Evolutionary conservation across 92 coral and sea anemone genomes (phyloP).

Genomic region (Scolanthus callimorphus): DNA sequence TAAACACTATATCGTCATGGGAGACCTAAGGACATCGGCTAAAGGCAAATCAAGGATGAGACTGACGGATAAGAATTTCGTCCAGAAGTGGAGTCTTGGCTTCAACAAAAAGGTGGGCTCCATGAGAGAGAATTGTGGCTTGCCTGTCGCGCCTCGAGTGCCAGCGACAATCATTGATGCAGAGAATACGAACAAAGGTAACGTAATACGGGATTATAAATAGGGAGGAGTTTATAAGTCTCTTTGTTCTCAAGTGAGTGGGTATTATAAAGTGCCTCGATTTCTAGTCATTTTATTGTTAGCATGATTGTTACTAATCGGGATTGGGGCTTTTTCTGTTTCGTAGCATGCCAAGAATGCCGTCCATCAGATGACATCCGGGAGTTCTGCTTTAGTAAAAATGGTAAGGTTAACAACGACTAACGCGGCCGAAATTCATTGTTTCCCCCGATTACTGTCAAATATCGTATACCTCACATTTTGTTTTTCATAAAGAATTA

Average conservation of each 20-base stretch:
- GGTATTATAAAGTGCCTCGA: too few species aligned
- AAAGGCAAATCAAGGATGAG: slow-evolving; percentile 22
- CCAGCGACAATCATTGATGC: neutral
- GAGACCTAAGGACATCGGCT: slow-evolving; percentile 1
- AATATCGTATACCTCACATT: too few species aligned
- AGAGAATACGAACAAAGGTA: too few species aligned
- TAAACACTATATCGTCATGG: slow-evolving; percentile 17
- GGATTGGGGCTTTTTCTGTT: too few species aligned
- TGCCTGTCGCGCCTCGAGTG: slow-evolving; percentile 3
- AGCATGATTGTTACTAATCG: too few species aligned
- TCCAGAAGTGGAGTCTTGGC: slow-evolving; percentile 4
- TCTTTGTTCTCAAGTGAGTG: too few species aligned
- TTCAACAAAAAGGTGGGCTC: slow-evolving; percentile 8
- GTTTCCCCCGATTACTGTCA: too few species aligned
- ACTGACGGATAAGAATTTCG: slow-evolving; percentile 12
- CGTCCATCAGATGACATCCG: slow-evolving; percentile 12
- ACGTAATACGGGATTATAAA: too few species aligned
- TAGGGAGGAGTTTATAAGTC: too few species aligned
- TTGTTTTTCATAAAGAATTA: too few species aligned
- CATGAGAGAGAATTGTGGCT: slow-evolving; percentile 8
- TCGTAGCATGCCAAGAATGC: neutral
- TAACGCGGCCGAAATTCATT: too few species aligned
- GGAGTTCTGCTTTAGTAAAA: slow-evolving; percentile 14
- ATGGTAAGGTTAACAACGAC: slow-evolving; percentile 9
- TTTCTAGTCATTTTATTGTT: too few species aligned